Conservation (phyloP, 2,797 vertebrate species). For the Microtus obscurus region DNA sequence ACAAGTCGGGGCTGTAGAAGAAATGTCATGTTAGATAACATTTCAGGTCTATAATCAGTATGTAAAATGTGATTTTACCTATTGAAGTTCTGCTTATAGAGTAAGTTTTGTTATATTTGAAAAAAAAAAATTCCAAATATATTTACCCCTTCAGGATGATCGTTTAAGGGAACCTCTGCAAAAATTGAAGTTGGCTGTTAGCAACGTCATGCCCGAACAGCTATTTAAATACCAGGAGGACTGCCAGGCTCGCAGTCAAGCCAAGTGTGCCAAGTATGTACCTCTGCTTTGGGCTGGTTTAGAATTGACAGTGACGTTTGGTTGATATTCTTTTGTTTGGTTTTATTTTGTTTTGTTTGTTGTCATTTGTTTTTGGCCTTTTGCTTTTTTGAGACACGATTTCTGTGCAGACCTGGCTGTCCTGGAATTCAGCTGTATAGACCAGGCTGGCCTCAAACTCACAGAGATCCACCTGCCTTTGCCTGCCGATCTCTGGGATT, state of each 20-base stretch:
- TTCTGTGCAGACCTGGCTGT: background rate
- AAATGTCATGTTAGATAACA: slow-evolving; percentile 4
- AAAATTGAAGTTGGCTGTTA: slow-evolving; percentile 97
- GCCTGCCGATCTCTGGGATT: background rate
- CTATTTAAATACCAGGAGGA: slow-evolving; percentile 97
- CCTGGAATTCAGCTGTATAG: background rate
- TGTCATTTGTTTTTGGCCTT: no score
- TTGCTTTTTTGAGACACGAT: background rate
- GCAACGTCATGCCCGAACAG: slow-evolving; percentile 97
- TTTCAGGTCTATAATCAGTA: slow-evolving; percentile 19
- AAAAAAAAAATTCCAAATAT: slow-evolving; percentile 45
- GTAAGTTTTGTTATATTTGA: slow-evolving; percentile 58
- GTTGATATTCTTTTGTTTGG: background rate
- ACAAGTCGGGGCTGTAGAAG: background rate
- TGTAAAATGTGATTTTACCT: slow-evolving; percentile 5
- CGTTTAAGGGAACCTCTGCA: slow-evolving; percentile 94
- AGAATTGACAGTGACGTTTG: slow-evolving; percentile 23
- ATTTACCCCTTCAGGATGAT: slow-evolving; percentile 91
- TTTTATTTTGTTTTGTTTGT: background rate
- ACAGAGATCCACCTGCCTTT: background rate
- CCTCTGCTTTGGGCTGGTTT: background rate
- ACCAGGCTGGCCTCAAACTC: background rate
- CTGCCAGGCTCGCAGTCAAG: slow-evolving; percentile 93
- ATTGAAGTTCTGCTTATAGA: slow-evolving; percentile 46
- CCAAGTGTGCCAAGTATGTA: slow-evolving; percentile 95